Base-by-base conservation (phyloP, 2,113 vertebrate species). In the Tragelaphus imberbis region DNA sequence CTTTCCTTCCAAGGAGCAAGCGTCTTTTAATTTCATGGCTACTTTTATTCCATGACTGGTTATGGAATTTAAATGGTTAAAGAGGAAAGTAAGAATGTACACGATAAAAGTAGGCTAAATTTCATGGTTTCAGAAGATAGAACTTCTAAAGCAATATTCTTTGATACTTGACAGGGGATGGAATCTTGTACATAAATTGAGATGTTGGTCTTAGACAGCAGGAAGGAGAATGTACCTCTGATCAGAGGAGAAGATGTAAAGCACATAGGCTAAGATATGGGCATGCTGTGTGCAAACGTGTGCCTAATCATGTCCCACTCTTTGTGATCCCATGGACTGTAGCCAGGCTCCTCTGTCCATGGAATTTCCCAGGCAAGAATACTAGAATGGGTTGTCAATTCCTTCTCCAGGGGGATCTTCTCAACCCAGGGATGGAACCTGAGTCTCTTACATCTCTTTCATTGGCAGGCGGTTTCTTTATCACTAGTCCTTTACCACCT, bases 271-370 rank as follows among this genome's bases (percentile, higher is more conserved):
- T 61, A 61, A 75, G 53, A 88, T 84, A 5, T 71, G n/a, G n/a
- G 65, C n/a, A 21, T 71, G n/a, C 65, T 71, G 65, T 71, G n/a
- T 36, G n/a, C 65, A n/a, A 36, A 71, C 2, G 1, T 36, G n/a
- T 3, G n/a, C 33, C 19, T 11, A 71, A n/a, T 36, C 1, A 0
- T 71, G 17, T 5, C 9, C 65, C 9, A 5, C n/a, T 21, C 33
- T 68, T 71, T 11, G 65, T 0, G 0, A 71, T 12, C 68, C n/a
- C n/a, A 17, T 71, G n/a, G 68, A 23, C n/a, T 71, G 17, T 11
- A 71, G n/a, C n/a, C n/a, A 71, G 68, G 68, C n/a, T 71, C 19
- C 68, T 40, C 68, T 36, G 68, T 71, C 68, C n/a, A 40, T 71
- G 68, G 65, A n/a, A 71, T 40, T 40, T 40, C n/a, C 9, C 19